Evolutionary conservation across 2,797 vertebrate species (phyloP).

Genomic region (Lepilemur ruficaudatus): DNA sequence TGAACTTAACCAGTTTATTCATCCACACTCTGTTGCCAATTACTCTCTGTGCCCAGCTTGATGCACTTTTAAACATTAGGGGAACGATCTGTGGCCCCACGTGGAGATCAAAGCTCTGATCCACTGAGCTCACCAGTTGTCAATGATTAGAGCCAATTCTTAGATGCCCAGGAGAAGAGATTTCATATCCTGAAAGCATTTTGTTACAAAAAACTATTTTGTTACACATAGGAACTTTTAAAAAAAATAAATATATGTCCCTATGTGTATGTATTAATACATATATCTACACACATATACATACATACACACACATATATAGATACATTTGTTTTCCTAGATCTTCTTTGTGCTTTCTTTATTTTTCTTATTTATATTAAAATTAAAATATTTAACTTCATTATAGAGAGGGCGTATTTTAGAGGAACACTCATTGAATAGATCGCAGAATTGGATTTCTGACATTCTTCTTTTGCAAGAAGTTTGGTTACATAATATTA

Average conservation of each 20-base stretch:
- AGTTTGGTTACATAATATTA: not conserved
- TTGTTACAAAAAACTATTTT: not conserved
- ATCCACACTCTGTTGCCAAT: not conserved
- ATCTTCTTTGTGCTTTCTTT: not conserved
- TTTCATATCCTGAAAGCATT: not conserved
- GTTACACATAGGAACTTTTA: not conserved
- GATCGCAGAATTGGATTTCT: not conserved
- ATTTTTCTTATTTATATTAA: slow-evolving; percentile 9
- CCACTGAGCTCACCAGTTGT: rapidly evolving
- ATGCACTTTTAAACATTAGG: not conserved
- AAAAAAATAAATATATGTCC: not conserved
- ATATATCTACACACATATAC: no score
- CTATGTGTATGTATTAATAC: not conserved
- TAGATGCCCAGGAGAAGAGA: not conserved
- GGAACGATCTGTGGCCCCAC: not conserved
- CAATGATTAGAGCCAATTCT: not conserved
- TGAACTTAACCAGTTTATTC: not conserved
- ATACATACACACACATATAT: not conserved
- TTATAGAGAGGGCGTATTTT: slow-evolving; percentile 1
- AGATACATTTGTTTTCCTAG: not conserved
- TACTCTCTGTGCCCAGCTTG: not conserved
- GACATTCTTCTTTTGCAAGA: slow-evolving; percentile 15
- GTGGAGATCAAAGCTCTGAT: not conserved
- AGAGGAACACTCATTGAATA: not conserved
- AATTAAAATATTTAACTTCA: slow-evolving; percentile 33